These are phyloP conservation scores for Heliconius charithonia DNA, from an alignment of 2,888 invertebrate species.

Conservation along the genomic window DNA sequence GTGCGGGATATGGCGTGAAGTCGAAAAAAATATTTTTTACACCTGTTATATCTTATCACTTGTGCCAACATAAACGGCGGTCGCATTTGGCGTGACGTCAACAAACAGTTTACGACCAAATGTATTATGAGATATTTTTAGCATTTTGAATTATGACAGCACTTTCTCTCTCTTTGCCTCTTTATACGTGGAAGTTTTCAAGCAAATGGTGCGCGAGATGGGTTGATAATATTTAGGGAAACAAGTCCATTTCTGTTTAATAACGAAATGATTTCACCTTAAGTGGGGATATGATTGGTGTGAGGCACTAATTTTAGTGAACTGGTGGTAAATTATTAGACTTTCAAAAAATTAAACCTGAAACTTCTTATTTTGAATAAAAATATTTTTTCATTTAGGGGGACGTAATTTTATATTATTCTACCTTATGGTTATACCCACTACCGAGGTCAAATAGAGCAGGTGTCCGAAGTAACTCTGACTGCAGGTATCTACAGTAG, in stretches of 20 bases:
- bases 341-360: too few relatives aligned
- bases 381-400: too few relatives aligned
- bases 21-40: not conserved
- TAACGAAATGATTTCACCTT: too few relatives aligned
- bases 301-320: not conserved
- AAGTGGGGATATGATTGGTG: not conserved
- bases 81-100: slow-evolving; percentile 38
- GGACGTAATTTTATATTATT: too few relatives aligned
- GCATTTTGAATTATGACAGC: slow-evolving; percentile 31
- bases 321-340: too few relatives aligned
- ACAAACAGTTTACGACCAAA: slow-evolving; percentile 30
- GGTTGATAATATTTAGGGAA: not conserved
- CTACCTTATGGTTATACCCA: too few relatives aligned
- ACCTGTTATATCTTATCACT: slow-evolving; percentile 12
- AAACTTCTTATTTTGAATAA: too few relatives aligned
- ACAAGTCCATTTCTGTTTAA: not conserved
- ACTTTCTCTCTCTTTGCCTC: not conserved
- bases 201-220: slow-evolving; percentile 5
- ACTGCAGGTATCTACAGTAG: too few relatives aligned
- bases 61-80: slow-evolving; percentile 14
- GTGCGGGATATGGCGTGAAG: too few relatives aligned
- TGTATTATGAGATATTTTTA: slow-evolving; percentile 33
- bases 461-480: too few relatives aligned
- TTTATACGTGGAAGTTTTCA: slow-evolving; percentile 11
- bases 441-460: too few relatives aligned